These are phyloP conservation scores for Drosophila meridiana DNA, from an alignment of 2,888 invertebrate genomes.

Conservation along the genomic window DNA sequence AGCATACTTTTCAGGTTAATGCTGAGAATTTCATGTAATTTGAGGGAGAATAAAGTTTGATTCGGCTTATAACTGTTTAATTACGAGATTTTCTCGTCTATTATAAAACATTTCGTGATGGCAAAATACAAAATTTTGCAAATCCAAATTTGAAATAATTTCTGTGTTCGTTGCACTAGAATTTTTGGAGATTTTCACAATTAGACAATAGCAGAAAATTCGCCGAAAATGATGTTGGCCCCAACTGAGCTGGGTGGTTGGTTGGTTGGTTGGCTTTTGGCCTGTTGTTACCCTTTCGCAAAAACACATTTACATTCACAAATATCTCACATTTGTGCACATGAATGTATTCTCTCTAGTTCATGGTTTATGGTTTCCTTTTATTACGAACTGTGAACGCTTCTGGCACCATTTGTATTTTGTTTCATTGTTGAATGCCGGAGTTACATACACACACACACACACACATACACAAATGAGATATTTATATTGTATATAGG, in stretches of 20 bases:
- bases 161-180: no score
- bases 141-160: conserved; percentile 1
- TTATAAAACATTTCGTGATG: neutral
- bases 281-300: neutral
- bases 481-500: neutral
- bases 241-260: conserved; percentile 1
- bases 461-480: no score
- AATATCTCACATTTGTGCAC: neutral
- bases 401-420: conserved; percentile 16
- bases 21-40: neutral
- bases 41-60: neutral
- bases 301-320: conserved; percentile 1
- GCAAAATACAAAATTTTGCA: neutral
- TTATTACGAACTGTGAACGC: conserved; percentile 4
- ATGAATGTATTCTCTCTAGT: conserved; percentile 17
- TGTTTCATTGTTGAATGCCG: neutral
- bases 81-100: neutral
- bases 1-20: neutral
- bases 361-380: conserved; percentile 21
- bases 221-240: conserved; percentile 1
- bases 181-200: conserved; percentile 4
- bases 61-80: neutral
- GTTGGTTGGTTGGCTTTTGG: neutral
- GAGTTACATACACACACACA: neutral
- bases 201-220: conserved; percentile 5